A percentile compares a stretch with the other conserved stretches of the same genome.
These are phyloP conservation scores for Sciaenops ocellatus DNA, from an alignment of 2,797 vertebrate genomes.

Conservation along the genomic window DNA sequence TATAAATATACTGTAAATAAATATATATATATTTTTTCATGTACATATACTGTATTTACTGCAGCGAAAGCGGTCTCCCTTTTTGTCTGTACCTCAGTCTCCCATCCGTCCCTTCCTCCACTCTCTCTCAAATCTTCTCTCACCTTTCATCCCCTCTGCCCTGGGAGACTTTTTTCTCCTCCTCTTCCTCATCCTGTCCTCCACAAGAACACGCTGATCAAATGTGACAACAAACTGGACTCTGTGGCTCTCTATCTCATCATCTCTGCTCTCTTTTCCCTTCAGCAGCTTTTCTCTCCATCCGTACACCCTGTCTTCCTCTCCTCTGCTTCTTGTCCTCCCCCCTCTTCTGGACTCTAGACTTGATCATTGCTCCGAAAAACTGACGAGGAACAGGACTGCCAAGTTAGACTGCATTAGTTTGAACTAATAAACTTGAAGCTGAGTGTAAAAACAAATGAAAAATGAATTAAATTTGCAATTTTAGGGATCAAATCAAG, in stretches of 20 bases:
- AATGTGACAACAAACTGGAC: background rate
- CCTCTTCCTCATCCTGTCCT: background rate
- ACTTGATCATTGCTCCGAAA: background rate
- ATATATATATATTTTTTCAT: background rate
- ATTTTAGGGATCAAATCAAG: too few species aligned
- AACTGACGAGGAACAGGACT: background rate
- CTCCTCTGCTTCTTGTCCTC: background rate
- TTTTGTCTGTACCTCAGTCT: background rate
- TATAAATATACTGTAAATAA: background rate
- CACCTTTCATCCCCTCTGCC: constrained; percentile 1
- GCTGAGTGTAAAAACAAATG: too few species aligned
- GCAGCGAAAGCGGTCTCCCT: background rate
- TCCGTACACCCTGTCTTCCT: background rate
- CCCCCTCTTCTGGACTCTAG: background rate
- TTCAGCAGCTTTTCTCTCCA: background rate
- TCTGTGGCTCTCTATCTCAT: background rate
- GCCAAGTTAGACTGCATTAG: too few species aligned
- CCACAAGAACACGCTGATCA: background rate
- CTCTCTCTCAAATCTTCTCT: background rate
- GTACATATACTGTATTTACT: constrained; percentile 4
- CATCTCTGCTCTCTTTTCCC: background rate
- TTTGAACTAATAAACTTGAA: too few species aligned
- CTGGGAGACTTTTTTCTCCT: background rate
- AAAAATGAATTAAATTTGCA: too few species aligned
- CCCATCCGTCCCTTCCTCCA: too few species aligned